Evolutionary conservation across 2,888 invertebrate species (phyloP), one percentile per base, ranked within the genome.

Genomic region (Aricia artaxerxes): DNA sequence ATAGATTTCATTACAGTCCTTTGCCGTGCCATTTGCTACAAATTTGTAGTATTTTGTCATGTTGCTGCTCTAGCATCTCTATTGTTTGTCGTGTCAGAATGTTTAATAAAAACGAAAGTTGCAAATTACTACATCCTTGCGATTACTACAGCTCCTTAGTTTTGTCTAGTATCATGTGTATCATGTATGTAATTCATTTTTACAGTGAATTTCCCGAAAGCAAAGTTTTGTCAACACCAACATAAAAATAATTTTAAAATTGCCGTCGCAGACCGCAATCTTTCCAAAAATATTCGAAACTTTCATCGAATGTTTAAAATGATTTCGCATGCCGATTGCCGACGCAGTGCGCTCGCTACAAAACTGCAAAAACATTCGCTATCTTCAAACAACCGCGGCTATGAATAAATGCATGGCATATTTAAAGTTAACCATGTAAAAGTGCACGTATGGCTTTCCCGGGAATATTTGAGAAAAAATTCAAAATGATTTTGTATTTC

Each of bases 361-460:
- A 69, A 69, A 38, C 35, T 35, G 69, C 69, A 35, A 38, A 35
- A 69, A 69, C 69, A 69, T 35, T 35, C 69, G 69, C 69, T 69
- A 69, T 69, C 35, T 69, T 13, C 38, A 69, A 38, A 69, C 69
- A 69, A 69, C 69, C 35, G 69, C 16, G 35, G 64, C 16, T 69
- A 35, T 69, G 69, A 69, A 69, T 35, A 69, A 35, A 69, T 69
- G 16, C 69, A 16, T 69, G 35, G 13, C 69, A 69, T 69, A 69
- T 69, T 69, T 38, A 38, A 69, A 69, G 69, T 64, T 64, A 64
- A 38, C 35, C 69, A 35, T 69, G 35, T 69, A 69, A 69, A 69
- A 38, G 13, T 38, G 35, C 64, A 38, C 35, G 69, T 69, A 38
- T 13, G 69, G 69, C 38, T 69, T 31, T 69, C 35, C 69, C 64